phyloP scores from a whole-genome alignment of 2,888 invertebrate genomes.

The Cantharis nigra region DNA sequence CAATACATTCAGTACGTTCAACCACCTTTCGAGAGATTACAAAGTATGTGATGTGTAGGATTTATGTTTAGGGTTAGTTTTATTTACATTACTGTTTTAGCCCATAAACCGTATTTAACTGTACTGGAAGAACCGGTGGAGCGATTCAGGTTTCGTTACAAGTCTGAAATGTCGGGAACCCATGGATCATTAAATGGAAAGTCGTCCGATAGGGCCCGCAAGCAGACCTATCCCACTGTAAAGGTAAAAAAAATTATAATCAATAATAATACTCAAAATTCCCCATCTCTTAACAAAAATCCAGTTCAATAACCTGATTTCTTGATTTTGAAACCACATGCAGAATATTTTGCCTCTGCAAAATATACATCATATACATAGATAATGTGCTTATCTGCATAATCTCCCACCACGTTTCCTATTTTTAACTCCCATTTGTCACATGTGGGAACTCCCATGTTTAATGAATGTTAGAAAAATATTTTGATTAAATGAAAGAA shows the following conservation, averaged over 20 bases:
- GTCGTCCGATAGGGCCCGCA: constrained; percentile 62
- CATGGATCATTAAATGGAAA: constrained; percentile 78
- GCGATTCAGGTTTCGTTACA: constrained; percentile 82
- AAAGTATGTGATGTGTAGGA: neutral
- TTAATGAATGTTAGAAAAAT: neutral
- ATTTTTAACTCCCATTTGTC: neutral
- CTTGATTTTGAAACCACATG: too few species aligned
- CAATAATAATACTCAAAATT: neutral
- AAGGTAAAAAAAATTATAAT: constrained; percentile 58
- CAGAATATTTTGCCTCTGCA: neutral
- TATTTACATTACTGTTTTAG: neutral
- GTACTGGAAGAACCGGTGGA: constrained; percentile 77
- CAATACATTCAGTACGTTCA: neutral
- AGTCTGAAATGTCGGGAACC: constrained; percentile 86
- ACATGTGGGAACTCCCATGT: neutral
- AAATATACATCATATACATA: neutral
- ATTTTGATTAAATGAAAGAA: neutral
- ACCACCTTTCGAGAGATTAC: neutral
- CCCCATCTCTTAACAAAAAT: too few species aligned
- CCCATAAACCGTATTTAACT: constrained; percentile 57
- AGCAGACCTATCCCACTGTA: constrained; percentile 76
- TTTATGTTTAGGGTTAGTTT: neutral
- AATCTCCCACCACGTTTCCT: neutral
- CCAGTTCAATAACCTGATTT: too few species aligned
- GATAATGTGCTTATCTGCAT: neutral